Evolutionary conservation across 23 tunicate genomes (phyloP).

Genomic region (Ciona savignyi): DNA sequence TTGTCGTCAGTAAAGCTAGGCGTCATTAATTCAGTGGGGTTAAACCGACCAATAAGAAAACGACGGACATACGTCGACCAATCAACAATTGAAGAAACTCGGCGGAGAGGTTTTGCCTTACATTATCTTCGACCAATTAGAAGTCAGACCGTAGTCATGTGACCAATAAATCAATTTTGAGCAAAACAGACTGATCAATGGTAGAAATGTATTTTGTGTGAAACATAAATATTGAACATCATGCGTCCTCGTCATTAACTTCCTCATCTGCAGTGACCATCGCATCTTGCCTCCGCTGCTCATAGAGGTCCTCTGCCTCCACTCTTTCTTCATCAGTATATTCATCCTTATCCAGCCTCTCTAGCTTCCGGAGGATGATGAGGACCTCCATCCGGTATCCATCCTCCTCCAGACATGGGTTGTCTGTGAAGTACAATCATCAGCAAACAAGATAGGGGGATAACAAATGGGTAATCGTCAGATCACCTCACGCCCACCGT

Average conservation of each 20-base stretch:
- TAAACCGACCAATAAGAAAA: background rate
- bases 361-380: slow-evolving; percentile 60
- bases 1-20: background rate
- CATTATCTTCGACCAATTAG: slow-evolving; percentile 8
- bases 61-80: background rate
- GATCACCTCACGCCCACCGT: too few relatives aligned
- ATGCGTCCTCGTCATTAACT: slow-evolving; percentile 21
- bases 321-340: slow-evolving; percentile 77
- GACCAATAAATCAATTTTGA: background rate
- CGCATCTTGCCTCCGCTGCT: slow-evolving; percentile 77
- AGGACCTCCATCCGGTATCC: slow-evolving; percentile 72
- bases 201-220: background rate
- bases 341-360: slow-evolving; percentile 80
- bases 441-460: too few relatives aligned
- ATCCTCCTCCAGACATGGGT: slow-evolving; percentile 75
- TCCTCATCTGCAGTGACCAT: slow-evolving; percentile 38
- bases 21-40: background rate
- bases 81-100: background rate
- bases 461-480: too few relatives aligned
- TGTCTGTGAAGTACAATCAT: slow-evolving; percentile 17
- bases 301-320: slow-evolving; percentile 90
- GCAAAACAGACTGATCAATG: background rate
- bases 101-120: background rate
- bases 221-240: background rate
- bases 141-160: background rate